phyloP scores from a whole-genome alignment of 2,113 vertebrate genomes.

The Thamnaconus septentrionalis region DNA sequence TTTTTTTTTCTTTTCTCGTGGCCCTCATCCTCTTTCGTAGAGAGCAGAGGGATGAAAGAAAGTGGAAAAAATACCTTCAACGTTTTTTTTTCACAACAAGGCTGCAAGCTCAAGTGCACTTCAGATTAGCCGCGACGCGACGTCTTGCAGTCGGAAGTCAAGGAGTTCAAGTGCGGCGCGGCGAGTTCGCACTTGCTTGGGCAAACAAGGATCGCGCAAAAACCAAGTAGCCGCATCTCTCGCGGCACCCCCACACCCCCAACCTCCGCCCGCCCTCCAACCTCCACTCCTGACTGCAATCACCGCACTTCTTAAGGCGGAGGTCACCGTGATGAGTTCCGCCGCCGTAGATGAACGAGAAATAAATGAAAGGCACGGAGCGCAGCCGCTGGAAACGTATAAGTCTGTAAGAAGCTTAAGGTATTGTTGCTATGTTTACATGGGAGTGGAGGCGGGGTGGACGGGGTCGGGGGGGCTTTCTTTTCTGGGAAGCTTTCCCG shows the following conservation, averaged over 20 bases:
- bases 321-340: background rate
- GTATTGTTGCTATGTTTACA: constrained; percentile 62
- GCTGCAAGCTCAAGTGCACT: constrained; percentile 46
- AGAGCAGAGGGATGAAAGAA: background rate
- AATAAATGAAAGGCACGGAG: constrained; percentile 16
- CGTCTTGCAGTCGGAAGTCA: too few species aligned
- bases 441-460: constrained; percentile 8
- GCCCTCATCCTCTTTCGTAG: too few species aligned
- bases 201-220: too few species aligned
- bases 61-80: constrained; percentile 5
- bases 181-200: too few species aligned
- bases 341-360: constrained; percentile 44
- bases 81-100: constrained; percentile 35
- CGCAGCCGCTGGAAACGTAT: constrained; percentile 7
- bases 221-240: too few species aligned
- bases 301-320: background rate
- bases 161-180: too few species aligned
- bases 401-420: constrained; percentile 71
- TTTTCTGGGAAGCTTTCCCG: constrained; percentile 50
- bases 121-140: constrained; percentile 18
- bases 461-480: constrained; percentile 30
- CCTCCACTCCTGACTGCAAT: background rate
- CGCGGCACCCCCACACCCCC: too few species aligned
- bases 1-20: too few species aligned
- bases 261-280: too few species aligned